Conservation (phyloP, 2,888 invertebrate genomes). For the Trissoscelio sp. region DNA sequence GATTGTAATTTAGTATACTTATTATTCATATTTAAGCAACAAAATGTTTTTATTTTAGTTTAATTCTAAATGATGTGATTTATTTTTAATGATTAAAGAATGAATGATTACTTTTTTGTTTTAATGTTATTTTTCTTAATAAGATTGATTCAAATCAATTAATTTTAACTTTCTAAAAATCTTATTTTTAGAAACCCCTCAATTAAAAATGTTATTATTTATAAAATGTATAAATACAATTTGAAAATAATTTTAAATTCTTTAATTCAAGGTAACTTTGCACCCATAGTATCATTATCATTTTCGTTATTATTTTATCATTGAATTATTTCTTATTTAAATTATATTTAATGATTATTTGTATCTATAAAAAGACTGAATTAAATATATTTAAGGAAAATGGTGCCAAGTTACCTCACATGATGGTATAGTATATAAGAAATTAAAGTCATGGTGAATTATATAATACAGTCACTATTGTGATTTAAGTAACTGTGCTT, state of each 20-base stretch:
- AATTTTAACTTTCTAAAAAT: too few species aligned
- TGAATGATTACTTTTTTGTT: too few species aligned
- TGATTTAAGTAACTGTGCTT: conserved; percentile 16
- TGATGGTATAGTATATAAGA: background rate
- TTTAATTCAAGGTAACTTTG: background rate
- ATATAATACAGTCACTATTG: conserved; percentile 1
- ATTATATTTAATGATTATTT: background rate
- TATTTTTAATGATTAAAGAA: too few species aligned
- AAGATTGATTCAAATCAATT: too few species aligned
- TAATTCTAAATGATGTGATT: too few species aligned
- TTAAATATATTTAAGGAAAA: background rate
- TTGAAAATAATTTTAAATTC: background rate
- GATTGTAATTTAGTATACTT: too few species aligned
- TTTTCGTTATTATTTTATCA: background rate
- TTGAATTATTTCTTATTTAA: background rate
- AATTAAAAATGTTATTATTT: too few species aligned
- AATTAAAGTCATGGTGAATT: background rate
- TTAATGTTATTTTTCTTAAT: too few species aligned
- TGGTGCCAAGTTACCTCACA: conserved; percentile 18
- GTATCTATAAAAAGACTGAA: conserved; percentile 16
- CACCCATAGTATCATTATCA: background rate
- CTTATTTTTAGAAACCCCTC: too few species aligned
- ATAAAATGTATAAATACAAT: too few species aligned
- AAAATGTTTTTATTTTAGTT: too few species aligned
- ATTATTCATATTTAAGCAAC: too few species aligned